phyloP scores from a whole-genome alignment of 2,797 vertebrate species.

The Sebastes steindachneri region DNA sequence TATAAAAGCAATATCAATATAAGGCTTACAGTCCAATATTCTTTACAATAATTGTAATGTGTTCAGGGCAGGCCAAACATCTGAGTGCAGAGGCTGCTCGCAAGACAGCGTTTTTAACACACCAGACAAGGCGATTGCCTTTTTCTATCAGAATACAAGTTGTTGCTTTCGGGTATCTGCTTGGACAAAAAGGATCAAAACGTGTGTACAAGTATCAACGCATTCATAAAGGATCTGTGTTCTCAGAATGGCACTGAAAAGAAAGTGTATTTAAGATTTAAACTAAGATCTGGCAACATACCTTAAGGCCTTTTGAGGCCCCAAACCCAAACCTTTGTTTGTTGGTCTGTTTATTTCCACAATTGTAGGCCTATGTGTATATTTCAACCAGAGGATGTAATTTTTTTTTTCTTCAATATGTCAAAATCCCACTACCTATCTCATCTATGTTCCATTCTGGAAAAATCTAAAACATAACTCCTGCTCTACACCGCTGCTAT shows the following conservation, averaged over 20 bases:
- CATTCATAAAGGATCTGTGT: not conserved
- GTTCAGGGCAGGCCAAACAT: slow-evolving; percentile 8
- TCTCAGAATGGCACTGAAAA: not conserved
- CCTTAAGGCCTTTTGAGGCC: not conserved
- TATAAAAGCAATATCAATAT: slow-evolving; percentile 34
- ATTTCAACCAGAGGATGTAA: slow-evolving; percentile 3
- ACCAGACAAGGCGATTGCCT: slow-evolving; percentile 23
- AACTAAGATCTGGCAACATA: slow-evolving; percentile 1
- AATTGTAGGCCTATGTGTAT: not conserved
- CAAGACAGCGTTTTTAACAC: slow-evolving; percentile 30
- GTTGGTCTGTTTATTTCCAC: not conserved
- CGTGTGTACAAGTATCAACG: not conserved
- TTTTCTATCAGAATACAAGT: slow-evolving; percentile 34
- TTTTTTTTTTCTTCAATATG: not conserved
- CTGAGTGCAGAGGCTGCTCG: not conserved
- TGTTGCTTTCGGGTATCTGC: slow-evolving; percentile 27
- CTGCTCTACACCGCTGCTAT: slow-evolving; percentile 34
- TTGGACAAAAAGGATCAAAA: slow-evolving; percentile 30
- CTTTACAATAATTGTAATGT: slow-evolving; percentile 1
- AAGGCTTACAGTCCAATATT: not conserved
- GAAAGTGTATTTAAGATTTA: slow-evolving; percentile 5
- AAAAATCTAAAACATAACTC: slow-evolving; percentile 42
- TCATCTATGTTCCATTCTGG: slow-evolving; percentile 22
- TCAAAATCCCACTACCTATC: slow-evolving; percentile 31
- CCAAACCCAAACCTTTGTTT: not conserved